Evolutionary conservation across 2,113 vertebrate species (phyloP).

Genomic region (Tupaia tana): DNA sequence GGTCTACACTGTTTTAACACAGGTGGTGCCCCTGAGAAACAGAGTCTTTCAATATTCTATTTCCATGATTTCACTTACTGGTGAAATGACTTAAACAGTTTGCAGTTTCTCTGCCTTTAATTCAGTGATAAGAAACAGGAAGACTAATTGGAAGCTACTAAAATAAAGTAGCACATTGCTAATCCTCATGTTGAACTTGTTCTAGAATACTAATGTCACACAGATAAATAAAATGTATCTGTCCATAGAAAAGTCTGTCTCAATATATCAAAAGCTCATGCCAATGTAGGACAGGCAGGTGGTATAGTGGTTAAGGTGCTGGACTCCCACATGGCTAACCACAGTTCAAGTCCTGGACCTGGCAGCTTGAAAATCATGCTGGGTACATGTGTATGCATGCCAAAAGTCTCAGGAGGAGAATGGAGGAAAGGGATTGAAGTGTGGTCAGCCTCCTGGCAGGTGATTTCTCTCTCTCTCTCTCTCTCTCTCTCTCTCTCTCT

Average conservation of each 20-base stretch:
- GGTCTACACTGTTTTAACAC: not conserved
- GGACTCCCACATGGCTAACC: too few species aligned
- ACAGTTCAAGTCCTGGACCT: too few species aligned
- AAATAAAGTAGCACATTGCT: not conserved
- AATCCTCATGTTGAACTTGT: not conserved
- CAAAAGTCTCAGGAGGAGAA: too few species aligned
- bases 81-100: not conserved
- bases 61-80: not conserved
- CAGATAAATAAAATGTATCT: not conserved
- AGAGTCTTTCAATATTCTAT: not conserved
- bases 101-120: slow-evolving; percentile 12
- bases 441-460: too few species aligned
- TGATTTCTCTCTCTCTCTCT: too few species aligned
- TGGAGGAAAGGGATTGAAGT: too few species aligned
- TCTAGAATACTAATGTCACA: not conserved
- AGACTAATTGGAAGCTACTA: not conserved
- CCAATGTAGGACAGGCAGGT: too few species aligned
- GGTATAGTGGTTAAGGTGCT: too few species aligned
- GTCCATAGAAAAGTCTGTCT: not conserved
- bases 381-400: too few species aligned
- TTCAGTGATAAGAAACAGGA: not conserved
- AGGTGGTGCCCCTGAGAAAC: not conserved
- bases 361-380: too few species aligned
- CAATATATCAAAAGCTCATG: not conserved
- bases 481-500: too few species aligned